Evolutionary conservation across 2,797 vertebrate genomes (phyloP), one percentile per base, ranked within the genome.

Genomic region (Poeciliopsis turneri): DNA sequence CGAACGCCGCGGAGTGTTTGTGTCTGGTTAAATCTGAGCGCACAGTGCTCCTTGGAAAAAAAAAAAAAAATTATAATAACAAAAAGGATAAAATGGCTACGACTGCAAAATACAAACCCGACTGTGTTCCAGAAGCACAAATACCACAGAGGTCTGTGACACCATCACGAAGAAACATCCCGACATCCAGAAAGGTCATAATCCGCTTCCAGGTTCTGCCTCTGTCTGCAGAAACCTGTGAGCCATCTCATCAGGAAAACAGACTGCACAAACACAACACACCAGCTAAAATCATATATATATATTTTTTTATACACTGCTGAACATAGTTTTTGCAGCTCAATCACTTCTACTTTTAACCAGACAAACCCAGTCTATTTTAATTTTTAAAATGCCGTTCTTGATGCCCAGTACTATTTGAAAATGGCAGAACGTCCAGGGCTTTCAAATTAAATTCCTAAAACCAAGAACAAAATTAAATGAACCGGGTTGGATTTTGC

Each of bases 1-100:
- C 39, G 47, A 77, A 80, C 66, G 46, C 76, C 16, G 61, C n/a
- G 53, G 72, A 78, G 53, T 76, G 71, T 84, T 79, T 70, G 70
- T 72, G 66, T 73, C 76, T 74, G 78, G 88, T 86, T 79, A 92
- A 87, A 90, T 84, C 47, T 87, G 88, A 90, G 87, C 89, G 79
- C 1, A 11, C 8, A 18, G n/a, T 16, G 33, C 36, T 30, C n/a
- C 51, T 39, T 43, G 23, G 11, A 28, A 51, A 13, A 13, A 4
- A 25, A 12, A 33, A 5, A 16, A 16, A 49, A 20, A 47, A 33
- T 30, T 13, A 85, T 88, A 45, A 79, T 30, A 77, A 86, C 61
- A 33, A 84, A 55, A 33, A 59, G 46, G 72, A 80, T 70, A 73
- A 74, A 72, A 36, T 74, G 33, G 9, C 20, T 79, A 73, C 45